A percentile compares a stretch with the other conserved stretches of the same genome.
phyloP scores from a whole-genome alignment of 1,140 invertebrate species.

The Orius insidiosus region DNA sequence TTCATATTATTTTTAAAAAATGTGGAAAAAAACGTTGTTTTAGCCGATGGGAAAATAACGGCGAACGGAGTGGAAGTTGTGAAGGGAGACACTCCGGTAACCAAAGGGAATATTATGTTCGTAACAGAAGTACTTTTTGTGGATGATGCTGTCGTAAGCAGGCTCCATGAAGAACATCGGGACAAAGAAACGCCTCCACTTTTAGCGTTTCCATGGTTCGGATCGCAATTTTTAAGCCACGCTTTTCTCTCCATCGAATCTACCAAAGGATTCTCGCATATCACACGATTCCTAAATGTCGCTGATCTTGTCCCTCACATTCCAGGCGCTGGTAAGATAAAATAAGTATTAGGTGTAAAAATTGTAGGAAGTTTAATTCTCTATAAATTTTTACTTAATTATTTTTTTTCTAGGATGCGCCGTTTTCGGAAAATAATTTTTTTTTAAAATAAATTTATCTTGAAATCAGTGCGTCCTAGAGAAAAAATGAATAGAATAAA shows the following conservation, averaged over 20 bases:
- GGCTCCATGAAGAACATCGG: constrained; percentile 37
- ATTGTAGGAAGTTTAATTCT: too few species aligned
- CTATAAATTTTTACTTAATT: too few species aligned
- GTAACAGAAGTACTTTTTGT: constrained; percentile 41
- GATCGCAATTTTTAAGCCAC: constrained; percentile 41
- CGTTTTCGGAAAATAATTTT: too few species aligned
- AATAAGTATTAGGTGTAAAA: too few species aligned
- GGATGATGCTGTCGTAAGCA: constrained; percentile 36
- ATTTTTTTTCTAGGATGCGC: too few species aligned
- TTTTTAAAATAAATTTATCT: too few species aligned
- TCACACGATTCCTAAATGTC: constrained; percentile 37
- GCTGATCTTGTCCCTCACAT: constrained; percentile 38
- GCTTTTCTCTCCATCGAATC: constrained; percentile 38
- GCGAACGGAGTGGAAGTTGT: constrained; percentile 38
- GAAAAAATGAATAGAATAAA: too few species aligned
- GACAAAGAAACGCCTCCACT: constrained; percentile 44
- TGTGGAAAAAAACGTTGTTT: neutral
- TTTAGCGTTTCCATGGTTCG: constrained; percentile 41
- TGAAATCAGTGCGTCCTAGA: too few species aligned
- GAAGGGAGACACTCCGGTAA: constrained; percentile 36
- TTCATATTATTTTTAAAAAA: neutral
- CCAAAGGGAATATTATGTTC: constrained; percentile 40
- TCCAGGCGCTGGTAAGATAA: constrained; percentile 26
- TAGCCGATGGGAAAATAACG: constrained; percentile 24
- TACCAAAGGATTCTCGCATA: constrained; percentile 32